Base-by-base conservation (phyloP, 2,113 vertebrate genomes). In the Holacanthus passer region DNA sequence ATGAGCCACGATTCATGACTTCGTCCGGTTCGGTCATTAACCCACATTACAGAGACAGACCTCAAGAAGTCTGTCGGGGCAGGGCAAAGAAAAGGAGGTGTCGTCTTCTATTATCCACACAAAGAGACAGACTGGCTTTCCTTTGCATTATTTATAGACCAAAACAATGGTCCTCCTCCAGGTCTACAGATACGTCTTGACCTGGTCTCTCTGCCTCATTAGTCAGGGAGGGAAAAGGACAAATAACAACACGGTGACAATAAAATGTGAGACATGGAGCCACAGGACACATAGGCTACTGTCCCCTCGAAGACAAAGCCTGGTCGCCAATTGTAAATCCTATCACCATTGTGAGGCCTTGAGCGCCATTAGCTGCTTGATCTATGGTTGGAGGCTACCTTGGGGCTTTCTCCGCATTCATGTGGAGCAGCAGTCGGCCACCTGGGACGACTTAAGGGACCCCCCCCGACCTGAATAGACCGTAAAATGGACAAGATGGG, bases 71-170 rank as follows among this genome's bases (percentile, higher is more conserved):
- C 79, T 86, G 77, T 72, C 27, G 65, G 80, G 14, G 66, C 13
- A 32, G 24, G 76, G 20, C 35, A 62, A 77, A 79, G 59, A 77
- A 59, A 76, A 83, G 66, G 69, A 75, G 86, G 86, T 19, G 81
- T 75, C 56, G 31, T 81, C 76, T 37, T 76, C 79, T 60, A 19
- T 55, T 53, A 67, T 68, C 41, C 47, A 43, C 81, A 88, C 78
- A 90, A 79, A 90, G 80, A 88, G 43, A 73, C 59, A 24, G 22
- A 72, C 73, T 4, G 13, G 77, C 47, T 76, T 83, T 79, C 74
- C 78, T 87, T 82, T 87, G 84, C 93, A 93, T 94, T 94, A 94
- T 94, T 94, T 88, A 94, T 91, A 84, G 69, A 0, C n/a, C 52
- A 56, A 63, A 82, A 94, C 93, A 94, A 95, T 78, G 81, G 87